Evolutionary conservation across 2,113 vertebrate species (phyloP), one percentile per base, ranked within the genome.

Genomic region (Thalassarche chlororhynchos): DNA sequence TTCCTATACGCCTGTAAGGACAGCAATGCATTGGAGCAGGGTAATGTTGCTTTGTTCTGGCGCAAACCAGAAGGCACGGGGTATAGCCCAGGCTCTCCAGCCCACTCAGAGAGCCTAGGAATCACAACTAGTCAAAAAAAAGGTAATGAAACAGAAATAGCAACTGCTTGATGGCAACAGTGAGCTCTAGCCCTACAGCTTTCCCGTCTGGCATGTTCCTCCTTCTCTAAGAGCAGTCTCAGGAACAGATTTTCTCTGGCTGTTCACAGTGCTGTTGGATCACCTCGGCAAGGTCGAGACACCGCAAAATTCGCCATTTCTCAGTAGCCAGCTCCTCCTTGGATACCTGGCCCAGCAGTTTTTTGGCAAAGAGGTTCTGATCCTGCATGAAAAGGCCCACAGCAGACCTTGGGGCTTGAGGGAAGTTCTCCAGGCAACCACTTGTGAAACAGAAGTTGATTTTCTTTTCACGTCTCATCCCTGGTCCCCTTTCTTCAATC

Each of bases 351-450:
- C 99, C 99, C 38, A 95, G 85, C 57, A 99, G 98, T 97, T 99
- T 99, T 96, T 98, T 96, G 54, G 98, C 98, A 96, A 99, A 99
- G 60, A 98, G 93, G 90, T 98, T 96, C 95, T 99, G 95, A 96
- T 99, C 99, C 98, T 99, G 99, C 99, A 99, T 99, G 97, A 99
- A 99, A 96, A 99, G 98, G 38, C 99, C 99, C 83, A 99, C 98
- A 1, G 98, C 42, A 68, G 98, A 97, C 28, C 89, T 93, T 2
- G 98, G 97, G 10, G 97, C 98, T 9, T 98, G 88, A 34, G 99
- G 99, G 17, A 99, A 95, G 71, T 98, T 95, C 47, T 99, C 99
- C 93, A 99, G 72, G 31, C 97, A 96, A 64, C 98, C 98, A 32
- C 98, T 98, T 79, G 98, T 98, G 91, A 99, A 99, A 51, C 97